A percentile compares a stretch with the other conserved stretches of the same genome.
These are phyloP conservation scores for Pteromalus puparum DNA, from an alignment of 1,140 invertebrate genomes.

Conservation along the genomic window DNA sequence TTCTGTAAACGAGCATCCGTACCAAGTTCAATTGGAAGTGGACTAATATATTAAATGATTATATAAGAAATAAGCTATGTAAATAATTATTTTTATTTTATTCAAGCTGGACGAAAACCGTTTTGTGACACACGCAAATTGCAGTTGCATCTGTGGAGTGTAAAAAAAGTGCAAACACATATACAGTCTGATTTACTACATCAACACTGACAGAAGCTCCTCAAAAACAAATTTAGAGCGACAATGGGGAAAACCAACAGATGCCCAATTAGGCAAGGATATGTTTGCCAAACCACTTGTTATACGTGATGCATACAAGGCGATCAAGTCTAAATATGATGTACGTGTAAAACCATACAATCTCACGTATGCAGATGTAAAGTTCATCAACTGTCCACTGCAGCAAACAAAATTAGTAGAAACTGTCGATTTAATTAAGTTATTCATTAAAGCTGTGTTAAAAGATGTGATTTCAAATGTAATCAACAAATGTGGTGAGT, in stretches of 20 bases:
- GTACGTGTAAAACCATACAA: conserved; percentile 3
- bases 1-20: neutral
- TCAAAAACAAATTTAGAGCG: conserved; percentile 54
- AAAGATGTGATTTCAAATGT: conserved; percentile 31
- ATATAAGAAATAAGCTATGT: no score
- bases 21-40: neutral
- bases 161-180: conserved; percentile 56
- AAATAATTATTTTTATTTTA: no score
- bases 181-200: conserved; percentile 52
- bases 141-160: conserved; percentile 53
- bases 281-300: conserved; percentile 50
- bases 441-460: conserved; percentile 4
- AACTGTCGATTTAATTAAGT: neutral
- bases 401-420: neutral
- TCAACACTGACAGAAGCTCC: conserved; percentile 53
- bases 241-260: conserved; percentile 55
- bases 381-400: no score
- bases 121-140: conserved; percentile 1
- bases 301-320: no score
- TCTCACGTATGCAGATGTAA: neutral
- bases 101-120: no score
- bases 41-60: no score
- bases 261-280: conserved; percentile 51
- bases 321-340: conserved; percentile 54
- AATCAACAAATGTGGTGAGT: conserved; percentile 30